phyloP scores from a whole-genome alignment of 2,888 invertebrate species.

The Drosophila tripunctata region DNA sequence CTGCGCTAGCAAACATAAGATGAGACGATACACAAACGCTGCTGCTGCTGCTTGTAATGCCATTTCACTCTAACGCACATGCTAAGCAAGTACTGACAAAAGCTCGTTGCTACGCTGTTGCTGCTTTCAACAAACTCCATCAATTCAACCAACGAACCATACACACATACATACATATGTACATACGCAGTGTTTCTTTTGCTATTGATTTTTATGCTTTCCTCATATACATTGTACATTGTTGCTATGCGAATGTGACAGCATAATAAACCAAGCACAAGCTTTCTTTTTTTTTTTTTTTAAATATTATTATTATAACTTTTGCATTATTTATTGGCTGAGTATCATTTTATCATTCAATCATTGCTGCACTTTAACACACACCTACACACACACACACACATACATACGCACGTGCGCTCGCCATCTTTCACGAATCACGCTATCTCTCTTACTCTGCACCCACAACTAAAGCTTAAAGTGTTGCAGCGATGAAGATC shows the following conservation, averaged over 20 bases:
- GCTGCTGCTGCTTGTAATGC: conserved; percentile 40
- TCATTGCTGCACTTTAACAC: conserved; percentile 5
- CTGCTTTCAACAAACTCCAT: neutral
- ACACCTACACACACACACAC: conserved; percentile 6
- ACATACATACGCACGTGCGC: conserved; percentile 2
- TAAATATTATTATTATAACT: conserved; percentile 41
- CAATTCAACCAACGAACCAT: neutral
- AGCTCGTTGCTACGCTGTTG: conserved; percentile 33
- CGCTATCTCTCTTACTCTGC: conserved; percentile 4
- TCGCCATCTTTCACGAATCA: conserved; percentile 16
- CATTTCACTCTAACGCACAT: conserved; percentile 6
- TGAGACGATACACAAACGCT: no score
- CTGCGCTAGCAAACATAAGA: conserved; percentile 19
- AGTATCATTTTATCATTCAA: conserved; percentile 13
- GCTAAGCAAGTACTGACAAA: conserved; percentile 29
- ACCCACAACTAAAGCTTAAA: conserved; percentile 7
- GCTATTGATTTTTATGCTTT: neutral
- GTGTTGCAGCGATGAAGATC: neutral
- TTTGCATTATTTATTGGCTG: conserved; percentile 35
- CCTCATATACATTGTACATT: conserved; percentile 9
- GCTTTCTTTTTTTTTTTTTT: conserved; percentile 30
- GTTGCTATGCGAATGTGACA: conserved; percentile 35
- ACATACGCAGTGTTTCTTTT: conserved; percentile 17
- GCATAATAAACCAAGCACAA: conserved; percentile 41
- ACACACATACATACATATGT: conserved; percentile 15